Evolutionary conservation across 92 coral and sea anemone species (phyloP).

Genomic region (Actinostola sp.): DNA sequence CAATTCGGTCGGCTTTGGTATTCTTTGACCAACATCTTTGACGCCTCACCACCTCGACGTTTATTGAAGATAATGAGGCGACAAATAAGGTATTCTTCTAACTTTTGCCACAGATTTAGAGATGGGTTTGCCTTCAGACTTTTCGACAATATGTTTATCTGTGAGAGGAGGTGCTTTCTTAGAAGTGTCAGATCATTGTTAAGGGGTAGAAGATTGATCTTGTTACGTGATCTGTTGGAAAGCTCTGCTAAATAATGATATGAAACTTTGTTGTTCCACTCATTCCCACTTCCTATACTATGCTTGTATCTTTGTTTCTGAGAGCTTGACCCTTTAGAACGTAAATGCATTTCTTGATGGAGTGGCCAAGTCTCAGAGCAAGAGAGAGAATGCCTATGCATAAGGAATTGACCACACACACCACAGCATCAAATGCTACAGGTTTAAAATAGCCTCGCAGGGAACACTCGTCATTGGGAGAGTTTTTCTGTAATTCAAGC

Average conservation of each 20-base stretch:
- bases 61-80: slow-evolving; percentile 40
- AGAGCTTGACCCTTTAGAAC: slow-evolving; percentile 41
- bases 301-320: slow-evolving; percentile 17
- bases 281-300: slow-evolving; percentile 8
- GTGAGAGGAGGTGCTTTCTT: slow-evolving; percentile 20
- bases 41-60: slow-evolving; percentile 54
- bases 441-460: slow-evolving; percentile 41
- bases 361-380: slow-evolving; percentile 38
- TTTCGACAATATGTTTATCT: background rate
- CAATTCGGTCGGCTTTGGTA: slow-evolving; percentile 37
- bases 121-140: slow-evolving; percentile 2
- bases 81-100: slow-evolving; percentile 19
- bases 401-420: slow-evolving; percentile 33
- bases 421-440: slow-evolving; percentile 38
- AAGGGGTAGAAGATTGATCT: slow-evolving; percentile 30
- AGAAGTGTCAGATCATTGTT: slow-evolving; percentile 30
- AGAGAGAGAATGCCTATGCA: slow-evolving; percentile 32
- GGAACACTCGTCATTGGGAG: slow-evolving; percentile 19
- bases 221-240: slow-evolving; percentile 21
- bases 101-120: slow-evolving; percentile 13
- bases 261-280: slow-evolving; percentile 45
- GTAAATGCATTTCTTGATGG: slow-evolving; percentile 38
- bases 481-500: slow-evolving; percentile 21
- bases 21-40: background rate
- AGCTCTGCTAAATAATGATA: slow-evolving; percentile 26